Evolutionary conservation across 2,797 vertebrate genomes (phyloP), one percentile per base, ranked within the genome.

Genomic region (Corythornis leucogaster): DNA sequence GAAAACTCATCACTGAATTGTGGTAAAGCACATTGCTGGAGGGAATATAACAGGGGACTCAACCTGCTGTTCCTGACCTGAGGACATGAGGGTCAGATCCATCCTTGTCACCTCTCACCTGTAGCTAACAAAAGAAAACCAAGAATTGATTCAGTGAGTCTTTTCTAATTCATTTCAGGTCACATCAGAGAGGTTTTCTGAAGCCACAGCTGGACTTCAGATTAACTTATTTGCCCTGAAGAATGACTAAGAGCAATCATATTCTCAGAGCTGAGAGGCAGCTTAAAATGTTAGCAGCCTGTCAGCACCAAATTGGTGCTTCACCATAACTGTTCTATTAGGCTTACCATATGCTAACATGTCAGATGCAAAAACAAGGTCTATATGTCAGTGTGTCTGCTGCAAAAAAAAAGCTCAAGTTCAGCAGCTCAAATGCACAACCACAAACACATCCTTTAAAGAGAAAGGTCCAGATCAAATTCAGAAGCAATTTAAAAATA

Each of bases 401-500:
- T 87, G 45, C 3, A 6, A 93, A 40, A 6, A 93, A 62, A 15
- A 58, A 5, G 20, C 54, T 67, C 48, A 46, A 35, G 24, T 50
- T 42, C 86, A 57, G 68, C 46, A 66, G 53, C 75, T 88, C 64
- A 89, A 90, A 81, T 61, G 45, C 63, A 70, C 54, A 83, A 21
- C 28, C n/a, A 20, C 21, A 42, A 88, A 42, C 8, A 2, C 21
- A 13, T 18, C 35, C 66, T 76, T 66, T 33, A 67, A 87, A 86
- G 54, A 28, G 80, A 74, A 74, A n/a, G 21, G 12, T 77, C 66
- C 55, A 54, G 5, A 22, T 62, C 24, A 53, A 62, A 79, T 69
- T 87, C 70, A 91, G 82, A 69, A 77, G 70, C 43, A 59, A 63
- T 45, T 81, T 94, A 35, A 91, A 95, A 79, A 87, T n/a, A 85